Evolutionary conservation across 2,888 invertebrate genomes (phyloP), one percentile per base, ranked within the genome.

Genomic region (Acronicta aceris): DNA sequence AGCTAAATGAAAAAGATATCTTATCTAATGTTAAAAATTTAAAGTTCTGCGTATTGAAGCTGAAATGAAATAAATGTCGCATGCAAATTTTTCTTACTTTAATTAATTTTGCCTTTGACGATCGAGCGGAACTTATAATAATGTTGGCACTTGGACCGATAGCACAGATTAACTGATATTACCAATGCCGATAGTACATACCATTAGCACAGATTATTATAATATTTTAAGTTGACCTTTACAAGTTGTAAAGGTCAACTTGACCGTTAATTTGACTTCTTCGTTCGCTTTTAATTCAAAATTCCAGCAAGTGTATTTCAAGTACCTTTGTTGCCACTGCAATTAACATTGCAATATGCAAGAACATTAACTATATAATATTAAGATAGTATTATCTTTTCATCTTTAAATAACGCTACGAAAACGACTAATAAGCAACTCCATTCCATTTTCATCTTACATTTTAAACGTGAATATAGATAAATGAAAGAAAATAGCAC

Each of bases 1-100:
- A 80, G 62, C 42, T 65, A 36, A 63, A 68, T 71, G 56, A 59
- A 67, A 72, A 51, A 43, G 52, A 47, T 54, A 49, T 52, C 52
- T 46, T 65, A 41, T 16, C 16, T 57, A 68, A 66, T 60, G 59
- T n/a, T 66, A 61, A 61, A 74, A 76, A 69, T 43, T 48, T 36
- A 62, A 58, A 64, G 45, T 53, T 48, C 58, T 52, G 47, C 50
- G 30, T 62, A 52, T 62, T 57, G 10, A 12, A n/a, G n/a, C 21
- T 42, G 56, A 46, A 53, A 52, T 63, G 27, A 59, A 65, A 61
- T 69, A 59, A 70, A 7, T 48, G 27, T 47, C 47, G 46, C 27
- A 46, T 65, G 74, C 57, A 55, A 53, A 54, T 30, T 57, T 66
- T 62, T 57, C 42, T 27, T 21, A 42, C 41, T 9, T 62, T 54